phyloP scores from a whole-genome alignment of 2,113 vertebrate species.

The Vimba vimba region DNA sequence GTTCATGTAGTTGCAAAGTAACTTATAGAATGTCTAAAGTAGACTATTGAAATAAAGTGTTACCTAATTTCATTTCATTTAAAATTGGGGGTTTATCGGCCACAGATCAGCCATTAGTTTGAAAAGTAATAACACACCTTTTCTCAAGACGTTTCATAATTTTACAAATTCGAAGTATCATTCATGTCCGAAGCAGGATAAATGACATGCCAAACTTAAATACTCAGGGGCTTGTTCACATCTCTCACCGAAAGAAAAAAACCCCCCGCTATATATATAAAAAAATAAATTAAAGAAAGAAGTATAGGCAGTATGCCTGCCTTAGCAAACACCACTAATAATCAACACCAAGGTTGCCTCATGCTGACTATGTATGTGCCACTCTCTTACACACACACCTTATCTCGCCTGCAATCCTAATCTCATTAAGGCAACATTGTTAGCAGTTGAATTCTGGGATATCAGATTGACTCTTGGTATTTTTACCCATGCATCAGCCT shows the following conservation, averaged over 20 bases:
- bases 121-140: not conserved
- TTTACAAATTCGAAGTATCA: not conserved
- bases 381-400: slow-evolving; percentile 3
- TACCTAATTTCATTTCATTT: not conserved
- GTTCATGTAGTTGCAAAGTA: no score
- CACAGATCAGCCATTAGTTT: not conserved
- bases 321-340: not conserved
- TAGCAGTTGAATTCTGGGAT: slow-evolving; percentile 48
- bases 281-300: no score
- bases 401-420: slow-evolving; percentile 35
- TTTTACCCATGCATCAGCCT: slow-evolving; percentile 52
- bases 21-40: no score
- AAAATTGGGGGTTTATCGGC: not conserved
- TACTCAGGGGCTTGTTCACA: not conserved
- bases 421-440: slow-evolving; percentile 55
- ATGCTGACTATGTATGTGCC: not conserved
- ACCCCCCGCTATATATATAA: no score
- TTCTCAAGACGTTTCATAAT: not conserved
- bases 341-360: not conserved
- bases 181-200: not conserved
- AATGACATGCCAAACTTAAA: not conserved
- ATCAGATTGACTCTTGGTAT: slow-evolving; percentile 49
- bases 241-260: not conserved
- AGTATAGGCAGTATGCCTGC: not conserved
- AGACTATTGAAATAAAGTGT: no score